A percentile compares a stretch with the other conserved stretches of the same genome.
These are phyloP conservation scores for Pangasianodon hypophthalmus DNA, from an alignment of 2,113 vertebrate genomes.

Conservation along the genomic window DNA sequence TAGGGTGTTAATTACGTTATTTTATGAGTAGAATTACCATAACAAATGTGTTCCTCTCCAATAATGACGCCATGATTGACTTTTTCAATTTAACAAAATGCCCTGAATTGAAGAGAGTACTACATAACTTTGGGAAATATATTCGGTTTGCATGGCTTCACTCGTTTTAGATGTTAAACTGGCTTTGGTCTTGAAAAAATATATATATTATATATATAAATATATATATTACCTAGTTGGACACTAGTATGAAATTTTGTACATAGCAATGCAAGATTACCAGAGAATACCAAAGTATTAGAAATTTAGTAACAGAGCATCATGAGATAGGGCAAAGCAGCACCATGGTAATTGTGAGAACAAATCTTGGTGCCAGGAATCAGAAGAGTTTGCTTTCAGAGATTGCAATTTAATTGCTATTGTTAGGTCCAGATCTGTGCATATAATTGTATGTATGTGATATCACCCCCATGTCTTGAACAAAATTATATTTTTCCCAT, in stretches of 20 bases:
- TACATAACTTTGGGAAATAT: slow-evolving; percentile 24
- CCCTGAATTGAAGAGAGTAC: not conserved
- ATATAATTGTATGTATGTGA: not conserved
- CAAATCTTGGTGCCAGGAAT: not conserved
- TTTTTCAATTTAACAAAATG: slow-evolving; percentile 41
- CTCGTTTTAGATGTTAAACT: not conserved
- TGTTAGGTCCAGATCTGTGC: slow-evolving; percentile 12
- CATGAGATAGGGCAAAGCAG: not conserved
- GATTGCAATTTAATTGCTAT: slow-evolving; percentile 65
- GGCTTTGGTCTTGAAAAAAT: not conserved
- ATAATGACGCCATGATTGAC: slow-evolving; percentile 47
- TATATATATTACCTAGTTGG: not conserved
- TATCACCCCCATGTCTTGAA: not conserved
- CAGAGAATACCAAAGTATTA: not conserved
- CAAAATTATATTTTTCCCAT: slow-evolving; percentile 32
- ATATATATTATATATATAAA: not conserved
- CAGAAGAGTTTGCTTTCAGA: slow-evolving; percentile 27
- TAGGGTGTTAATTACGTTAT: slow-evolving; percentile 50
- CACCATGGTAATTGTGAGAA: not conserved
- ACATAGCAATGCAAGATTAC: not conserved
- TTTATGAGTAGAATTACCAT: slow-evolving; percentile 51
- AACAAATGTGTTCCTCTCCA: slow-evolving; percentile 46
- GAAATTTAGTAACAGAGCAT: not conserved
- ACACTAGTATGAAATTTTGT: not conserved
- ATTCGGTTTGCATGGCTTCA: not conserved